Evolutionary conservation across 1,140 invertebrate genomes (phyloP), one percentile per base, ranked within the genome.

Genomic region (Reticulitermes speratus): DNA sequence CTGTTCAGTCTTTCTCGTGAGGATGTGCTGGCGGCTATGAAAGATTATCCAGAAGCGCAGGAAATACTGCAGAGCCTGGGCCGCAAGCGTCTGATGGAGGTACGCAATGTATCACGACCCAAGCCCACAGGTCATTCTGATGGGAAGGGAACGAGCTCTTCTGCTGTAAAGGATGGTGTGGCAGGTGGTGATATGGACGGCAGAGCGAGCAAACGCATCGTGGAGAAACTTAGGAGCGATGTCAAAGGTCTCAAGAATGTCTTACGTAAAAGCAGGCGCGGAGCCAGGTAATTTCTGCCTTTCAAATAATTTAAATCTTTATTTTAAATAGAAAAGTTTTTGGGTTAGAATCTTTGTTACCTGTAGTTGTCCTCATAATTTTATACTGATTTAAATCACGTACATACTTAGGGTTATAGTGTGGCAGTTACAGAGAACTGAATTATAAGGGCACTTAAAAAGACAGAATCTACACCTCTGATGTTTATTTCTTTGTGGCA

Each of bases 1-100:
- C 92, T 99, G 5, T 99, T 99, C 91, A 98, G 97, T 65, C 91
- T 99, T 1, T 98, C 97, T 0, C 93, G 97, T n/a, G 97, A 99
- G 91, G 98, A 99, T 89, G 97, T 99, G 0, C 90, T 99, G 19
- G 94, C 95, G 0, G 98, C 98, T 5, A 97, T 99, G 95, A 98
- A 98, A 90, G 98, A 99, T 90, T 98, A 99, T 89, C 98, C 98
- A 0, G 97, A 99, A 90, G 98, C 98, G 1, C 97, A 99, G 91
- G 97, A 98, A 89, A 97, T 98, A 85, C 91, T 98, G 6, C 96
- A 97, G 89, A 97, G 95, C 25, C 92, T 98, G 5, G 97, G 97
- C 0, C 92, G 96, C 44, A 97, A 97, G 89, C 92, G 97, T 1
- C 91, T 98, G n/a, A 96, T 97, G 94, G 97, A 98, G 90, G 97